Evolutionary conservation across 2,113 vertebrate genomes (phyloP).

Genomic region (Camelus dromedarius): DNA sequence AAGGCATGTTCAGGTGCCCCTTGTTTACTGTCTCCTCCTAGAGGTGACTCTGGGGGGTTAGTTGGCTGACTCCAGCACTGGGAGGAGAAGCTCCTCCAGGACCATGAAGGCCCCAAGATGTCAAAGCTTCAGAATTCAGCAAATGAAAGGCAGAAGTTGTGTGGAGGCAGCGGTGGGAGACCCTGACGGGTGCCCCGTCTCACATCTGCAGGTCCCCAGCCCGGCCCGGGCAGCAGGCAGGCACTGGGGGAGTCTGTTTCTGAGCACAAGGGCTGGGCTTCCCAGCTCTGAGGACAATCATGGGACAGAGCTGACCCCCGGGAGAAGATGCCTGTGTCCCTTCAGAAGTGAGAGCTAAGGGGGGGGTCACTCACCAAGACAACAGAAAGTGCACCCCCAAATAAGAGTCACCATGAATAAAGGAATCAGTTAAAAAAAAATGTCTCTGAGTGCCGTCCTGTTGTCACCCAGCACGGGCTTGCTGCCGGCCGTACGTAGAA

Average conservation of each 20-base stretch:
- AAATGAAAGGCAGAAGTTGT: no score
- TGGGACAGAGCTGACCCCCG: neutral
- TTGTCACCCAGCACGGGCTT: neutral
- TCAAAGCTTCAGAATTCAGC: neutral
- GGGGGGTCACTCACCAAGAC: neutral
- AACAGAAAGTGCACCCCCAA: neutral
- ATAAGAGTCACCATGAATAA: neutral
- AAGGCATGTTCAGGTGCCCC: neutral
- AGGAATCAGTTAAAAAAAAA: neutral
- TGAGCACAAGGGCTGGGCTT: fast-evolving
- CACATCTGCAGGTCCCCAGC: fast-evolving
- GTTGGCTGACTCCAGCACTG: no score
- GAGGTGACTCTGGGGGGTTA: neutral
- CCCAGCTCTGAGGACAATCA: neutral
- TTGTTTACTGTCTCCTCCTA: neutral
- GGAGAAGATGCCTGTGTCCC: no score
- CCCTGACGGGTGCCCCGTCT: no score
- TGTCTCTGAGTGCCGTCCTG: fast-evolving
- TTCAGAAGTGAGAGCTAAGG: neutral
- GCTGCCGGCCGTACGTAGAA: neutral
- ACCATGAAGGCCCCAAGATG: neutral
- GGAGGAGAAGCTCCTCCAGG: neutral
- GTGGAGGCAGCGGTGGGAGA: fast-evolving
- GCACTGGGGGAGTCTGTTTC: neutral
- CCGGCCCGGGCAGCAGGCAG: fast-evolving